Evolutionary conservation across 2,888 invertebrate genomes (phyloP), one percentile per base, ranked within the genome.

Genomic region (Pristionchus maxplancki): DNA sequence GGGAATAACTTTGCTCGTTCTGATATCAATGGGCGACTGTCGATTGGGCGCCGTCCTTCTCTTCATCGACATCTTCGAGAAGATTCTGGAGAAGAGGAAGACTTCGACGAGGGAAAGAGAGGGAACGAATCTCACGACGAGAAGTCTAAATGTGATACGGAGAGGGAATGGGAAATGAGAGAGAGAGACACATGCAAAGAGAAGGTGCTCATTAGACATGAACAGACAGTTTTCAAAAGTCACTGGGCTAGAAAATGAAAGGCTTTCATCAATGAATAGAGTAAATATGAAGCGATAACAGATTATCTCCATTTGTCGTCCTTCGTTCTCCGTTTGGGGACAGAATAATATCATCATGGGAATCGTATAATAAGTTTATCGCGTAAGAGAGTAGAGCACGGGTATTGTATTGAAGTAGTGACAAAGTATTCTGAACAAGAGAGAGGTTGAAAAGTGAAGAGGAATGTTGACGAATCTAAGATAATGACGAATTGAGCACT

Each of bases 11-110:
- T 64, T 85, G 31, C 31, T 67, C 34, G 86, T 87, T 13, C 17
- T 11, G 15, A 87, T 87, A 13, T 87, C 86, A 40, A 87, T 87
- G 15, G 86, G 86, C 31, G 86, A 87, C 37, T 67, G 86, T 40
- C 85, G 64, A 85, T 64, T 40, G 5, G 37, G 40, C 3, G 40
- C n/a, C 9, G 15, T 85, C 28, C 78, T 2, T 28, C 44, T 44
- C 78, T 44, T 78, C 17, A 40, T 15, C 0, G 78, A 78, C 78
- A 78, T 78, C 78, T 28, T 44, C 34, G 24, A 24, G 53, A 53
- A 6, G 82, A 53, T 78, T n/a, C n/a, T 31, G n/a, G 74, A 40
- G 24, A 24, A 44, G 34, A 24, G 17, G 40, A 78, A 78, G 53
- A 24, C 17, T 53, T 3, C 3, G 11, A 17, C 3, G 78, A n/a